Evolutionary conservation across 1,140 invertebrate genomes (phyloP), one percentile per base, ranked within the genome.

Genomic region (Campoletis sonorensis): DNA sequence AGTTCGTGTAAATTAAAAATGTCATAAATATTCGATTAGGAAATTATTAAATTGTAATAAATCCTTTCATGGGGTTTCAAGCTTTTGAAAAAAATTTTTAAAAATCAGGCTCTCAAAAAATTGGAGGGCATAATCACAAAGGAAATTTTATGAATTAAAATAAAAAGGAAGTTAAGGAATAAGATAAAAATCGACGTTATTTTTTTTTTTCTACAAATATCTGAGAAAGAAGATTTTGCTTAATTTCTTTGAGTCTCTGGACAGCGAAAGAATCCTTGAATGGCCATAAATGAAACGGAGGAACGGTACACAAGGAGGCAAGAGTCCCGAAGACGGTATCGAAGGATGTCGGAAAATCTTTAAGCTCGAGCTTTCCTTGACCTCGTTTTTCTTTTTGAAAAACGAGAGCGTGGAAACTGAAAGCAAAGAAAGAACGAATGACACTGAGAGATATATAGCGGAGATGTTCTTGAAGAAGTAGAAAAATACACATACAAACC

Each of bases 321-420:
- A 45, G 40, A 11, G 7, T 40, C 37, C n/a, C 23, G 13, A 10
- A 64, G 11, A 21, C 54, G 21, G 16, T 58, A 37, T 40, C 40
- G 40, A 40, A 23, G 15, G 37, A 49, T 45, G 70, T 21, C 40
- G n/a, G 61, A 49, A 49, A 49, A 72, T 72, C 70, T 30, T 70
- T 18, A 54, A 54, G 51, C 18, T 13, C 13, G 61, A 64, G 21
- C 61, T 64, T 64, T 64, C 61, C 23, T n/a, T 64, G 61, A 64
- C 61, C 61, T 64, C 61, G 61, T 64, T 64, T 58, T n/a, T 13
- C 11, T 64, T 64, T 64, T 64, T 10, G 23, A 64, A 26, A 64
- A 64, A 64, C 61, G 23, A 64, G 23, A 64, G 61, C 4, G 10
- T 13, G 61, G 23, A 27, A 27, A 23, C 4, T 27, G 21, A 0